These are phyloP conservation scores for Acrossocheilus fasciatus DNA, from an alignment of 2,797 vertebrate species.

Conservation along the genomic window DNA sequence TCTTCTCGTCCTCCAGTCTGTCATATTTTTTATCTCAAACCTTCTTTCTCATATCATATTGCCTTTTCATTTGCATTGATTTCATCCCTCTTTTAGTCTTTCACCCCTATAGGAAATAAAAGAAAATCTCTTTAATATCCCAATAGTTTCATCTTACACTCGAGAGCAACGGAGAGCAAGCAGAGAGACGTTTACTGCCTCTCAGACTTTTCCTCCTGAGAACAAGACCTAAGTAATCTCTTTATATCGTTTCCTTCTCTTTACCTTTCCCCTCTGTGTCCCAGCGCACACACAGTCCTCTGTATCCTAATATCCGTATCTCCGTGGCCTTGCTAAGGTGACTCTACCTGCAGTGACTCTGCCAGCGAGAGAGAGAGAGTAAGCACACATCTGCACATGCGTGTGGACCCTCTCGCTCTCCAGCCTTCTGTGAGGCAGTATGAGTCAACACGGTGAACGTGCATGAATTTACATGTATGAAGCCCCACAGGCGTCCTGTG, in stretches of 20 bases:
- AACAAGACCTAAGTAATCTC: conserved; percentile 10
- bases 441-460: conserved; percentile 9
- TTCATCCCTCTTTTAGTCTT: neutral
- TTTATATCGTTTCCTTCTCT: neutral
- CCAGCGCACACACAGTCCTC: conserved; percentile 10
- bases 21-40: neutral
- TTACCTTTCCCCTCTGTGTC: neutral
- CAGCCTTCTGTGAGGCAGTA: neutral
- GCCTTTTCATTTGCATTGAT: neutral
- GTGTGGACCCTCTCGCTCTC: conserved; percentile 1
- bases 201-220: neutral
- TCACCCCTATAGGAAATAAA: neutral
- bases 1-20: neutral
- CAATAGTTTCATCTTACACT: neutral
- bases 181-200: neutral
- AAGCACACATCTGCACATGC: neutral
- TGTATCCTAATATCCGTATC: conserved; percentile 10
- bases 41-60: neutral
- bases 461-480: conserved; percentile 48
- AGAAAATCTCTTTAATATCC: neutral
- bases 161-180: neutral
- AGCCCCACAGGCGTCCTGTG: conserved; percentile 1
- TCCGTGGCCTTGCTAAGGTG: conserved; percentile 34
- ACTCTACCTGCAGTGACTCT: conserved; percentile 45
- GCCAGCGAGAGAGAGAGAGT: conserved; percentile 12